phyloP scores from a whole-genome alignment of 2,888 invertebrate genomes.

The Formica aserva region DNA sequence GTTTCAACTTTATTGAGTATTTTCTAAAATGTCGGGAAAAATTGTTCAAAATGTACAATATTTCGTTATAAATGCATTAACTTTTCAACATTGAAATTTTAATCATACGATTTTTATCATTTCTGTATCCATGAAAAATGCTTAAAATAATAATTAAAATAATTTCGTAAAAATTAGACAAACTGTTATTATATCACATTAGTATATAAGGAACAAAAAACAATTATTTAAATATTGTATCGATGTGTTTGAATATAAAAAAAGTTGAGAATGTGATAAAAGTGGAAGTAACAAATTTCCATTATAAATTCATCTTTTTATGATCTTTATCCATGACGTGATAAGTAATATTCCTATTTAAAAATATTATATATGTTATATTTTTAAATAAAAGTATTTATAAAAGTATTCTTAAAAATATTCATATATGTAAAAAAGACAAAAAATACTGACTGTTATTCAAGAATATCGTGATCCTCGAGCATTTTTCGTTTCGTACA shows the following conservation, averaged over 20 bases:
- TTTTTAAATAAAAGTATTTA: neutral
- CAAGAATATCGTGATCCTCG: neutral
- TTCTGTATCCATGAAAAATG: neutral
- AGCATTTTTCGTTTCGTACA: slow-evolving; percentile 6
- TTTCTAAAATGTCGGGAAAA: slow-evolving; percentile 9
- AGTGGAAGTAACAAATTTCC: neutral
- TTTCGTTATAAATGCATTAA: neutral
- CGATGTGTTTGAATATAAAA: neutral
- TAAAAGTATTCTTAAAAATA: neutral
- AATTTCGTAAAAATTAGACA: neutral
- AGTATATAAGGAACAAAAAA: neutral
- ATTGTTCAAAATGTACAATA: neutral
- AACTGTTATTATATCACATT: neutral
- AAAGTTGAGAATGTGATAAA: neutral
- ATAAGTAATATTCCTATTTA: neutral
- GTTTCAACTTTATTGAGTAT: slow-evolving; percentile 17
- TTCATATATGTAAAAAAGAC: neutral
- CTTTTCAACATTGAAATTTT: neutral
- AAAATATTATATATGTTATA: neutral
- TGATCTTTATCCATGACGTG: neutral
- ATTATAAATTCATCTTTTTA: neutral
- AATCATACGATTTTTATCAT: neutral
- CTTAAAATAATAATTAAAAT: slow-evolving; percentile 20
- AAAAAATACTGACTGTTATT: neutral
- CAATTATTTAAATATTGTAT: neutral